Conservation (phyloP, 2,113 vertebrate genomes). For the Xiphophorus couchianus region DNA sequence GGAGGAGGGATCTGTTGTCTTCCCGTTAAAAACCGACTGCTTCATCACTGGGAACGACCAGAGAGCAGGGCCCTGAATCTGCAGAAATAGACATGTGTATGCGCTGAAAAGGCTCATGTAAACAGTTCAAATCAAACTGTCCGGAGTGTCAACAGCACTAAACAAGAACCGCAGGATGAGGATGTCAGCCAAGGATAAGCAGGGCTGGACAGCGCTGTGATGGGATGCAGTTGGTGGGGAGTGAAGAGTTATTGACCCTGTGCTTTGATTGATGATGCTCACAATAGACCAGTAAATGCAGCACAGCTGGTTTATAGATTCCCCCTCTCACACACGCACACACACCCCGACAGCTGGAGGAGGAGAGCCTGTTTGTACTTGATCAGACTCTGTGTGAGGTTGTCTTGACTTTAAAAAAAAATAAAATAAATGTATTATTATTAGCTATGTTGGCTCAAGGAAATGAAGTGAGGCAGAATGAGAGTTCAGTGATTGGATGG, state of each 20-base stretch:
- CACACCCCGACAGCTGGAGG: neutral
- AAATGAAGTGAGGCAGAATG: conserved; percentile 56
- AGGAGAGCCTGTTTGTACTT: conserved; percentile 41
- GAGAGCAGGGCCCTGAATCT: neutral
- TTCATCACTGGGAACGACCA: neutral
- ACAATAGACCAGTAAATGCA: conserved; percentile 17
- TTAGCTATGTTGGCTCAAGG: conserved; percentile 35
- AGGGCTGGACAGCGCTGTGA: neutral
- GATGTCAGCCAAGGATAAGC: conserved; percentile 13
- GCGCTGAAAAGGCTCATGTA: conserved; percentile 16
- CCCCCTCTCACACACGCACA: neutral
- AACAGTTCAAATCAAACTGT: conserved; percentile 9
- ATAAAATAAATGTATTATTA: neutral
- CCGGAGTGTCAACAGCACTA: neutral
- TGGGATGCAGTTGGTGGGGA: conserved; percentile 30
- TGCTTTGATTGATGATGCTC: conserved; percentile 49
- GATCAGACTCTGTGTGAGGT: conserved; percentile 30
- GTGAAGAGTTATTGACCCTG: conserved; percentile 36
- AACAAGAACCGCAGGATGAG: conserved; percentile 10
- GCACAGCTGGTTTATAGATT: conserved; percentile 30
- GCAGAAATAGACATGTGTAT: neutral
- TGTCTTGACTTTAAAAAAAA: conserved; percentile 10
- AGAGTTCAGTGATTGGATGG: conserved; percentile 30
- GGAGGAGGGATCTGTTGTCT: neutral
- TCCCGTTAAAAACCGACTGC: neutral